Base-by-base conservation (phyloP, 1,140 invertebrate species). In the Drosophila sechellia region DNA sequence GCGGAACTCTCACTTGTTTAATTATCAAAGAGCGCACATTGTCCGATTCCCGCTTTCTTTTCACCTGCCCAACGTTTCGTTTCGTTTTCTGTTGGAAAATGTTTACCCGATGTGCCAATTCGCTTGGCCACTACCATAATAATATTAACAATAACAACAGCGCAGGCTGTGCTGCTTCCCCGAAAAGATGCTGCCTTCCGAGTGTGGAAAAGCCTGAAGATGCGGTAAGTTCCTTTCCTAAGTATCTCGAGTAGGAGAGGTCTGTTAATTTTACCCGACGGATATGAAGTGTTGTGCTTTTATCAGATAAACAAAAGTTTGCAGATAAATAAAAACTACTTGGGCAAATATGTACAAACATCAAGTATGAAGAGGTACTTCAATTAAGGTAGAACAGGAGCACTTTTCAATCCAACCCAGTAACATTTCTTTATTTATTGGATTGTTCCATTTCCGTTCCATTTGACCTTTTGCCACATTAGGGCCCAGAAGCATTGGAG, bases 51-150 rank as follows among this genome's bases (percentile, higher is more conserved):
- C 63, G 68, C 84, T 89, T 89, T 89, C 77, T 89, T 84, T 90
- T 87, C 49, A 56, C 71, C 52, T 56, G 54, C 17, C 57, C 65
- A 72, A 73, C 69, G 78, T 71, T 71, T 64, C 74, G 68, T 52
- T 58, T 46, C 42, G 34, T 45, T 42, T 42, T 42, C 17, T 45
- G 53, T 43, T 31, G 45, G 53, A 90, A 86, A 90, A 90, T 90
- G 87, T 90, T 87, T 90, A 90, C 87, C 48, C 90, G 86, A 79
- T 80, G 87, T 79, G 74, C 83, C 46, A 83, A 90, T 87, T 70
- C 90, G 39, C 77, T 90, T 25, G 52, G 54, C 53, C 65, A 59
- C 57, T 52, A 63, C 20, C 20, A 22, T 22, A 22, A 22, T 25
- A 81, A 77, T 39, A 72, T 60, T 35, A 74, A 76, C 35, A 74